Conservation (phyloP, 2,888 invertebrate species). For the Ectemnius lituratus region DNA sequence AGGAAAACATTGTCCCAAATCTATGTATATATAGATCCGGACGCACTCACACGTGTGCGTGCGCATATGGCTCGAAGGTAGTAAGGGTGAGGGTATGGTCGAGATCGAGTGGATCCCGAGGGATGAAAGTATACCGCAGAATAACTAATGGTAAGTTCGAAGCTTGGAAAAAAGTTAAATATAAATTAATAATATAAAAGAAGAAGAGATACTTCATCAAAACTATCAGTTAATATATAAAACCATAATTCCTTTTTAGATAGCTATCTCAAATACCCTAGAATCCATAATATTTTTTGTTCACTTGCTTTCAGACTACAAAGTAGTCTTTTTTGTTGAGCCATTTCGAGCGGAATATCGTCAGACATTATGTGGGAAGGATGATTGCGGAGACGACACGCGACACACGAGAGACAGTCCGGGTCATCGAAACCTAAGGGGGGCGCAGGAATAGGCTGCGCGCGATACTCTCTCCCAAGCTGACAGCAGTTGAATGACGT, state of each 20-base stretch:
- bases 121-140: not conserved
- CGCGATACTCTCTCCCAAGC: slow-evolving; percentile 35
- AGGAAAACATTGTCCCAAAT: slow-evolving; percentile 33
- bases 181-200: no score
- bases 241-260: no score
- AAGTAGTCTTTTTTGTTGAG: not conserved
- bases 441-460: slow-evolving; percentile 22
- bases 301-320: no score
- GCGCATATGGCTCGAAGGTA: not conserved
- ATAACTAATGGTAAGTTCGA: slow-evolving; percentile 1
- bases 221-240: no score
- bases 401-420: not conserved
- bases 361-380: not conserved
- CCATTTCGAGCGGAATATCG: not conserved
- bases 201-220: no score
- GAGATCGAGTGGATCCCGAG: slow-evolving; percentile 21
- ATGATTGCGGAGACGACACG: slow-evolving; percentile 6
- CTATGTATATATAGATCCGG: not conserved
- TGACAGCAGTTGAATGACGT: slow-evolving; percentile 72
- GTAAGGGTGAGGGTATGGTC: not conserved
- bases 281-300: no score
- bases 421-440: slow-evolving; percentile 59
- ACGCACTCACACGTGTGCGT: not conserved
- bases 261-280: no score
- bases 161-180: no score